Evolutionary conservation across 2,797 vertebrate genomes (phyloP).

Genomic region (Buceros bicornis): DNA sequence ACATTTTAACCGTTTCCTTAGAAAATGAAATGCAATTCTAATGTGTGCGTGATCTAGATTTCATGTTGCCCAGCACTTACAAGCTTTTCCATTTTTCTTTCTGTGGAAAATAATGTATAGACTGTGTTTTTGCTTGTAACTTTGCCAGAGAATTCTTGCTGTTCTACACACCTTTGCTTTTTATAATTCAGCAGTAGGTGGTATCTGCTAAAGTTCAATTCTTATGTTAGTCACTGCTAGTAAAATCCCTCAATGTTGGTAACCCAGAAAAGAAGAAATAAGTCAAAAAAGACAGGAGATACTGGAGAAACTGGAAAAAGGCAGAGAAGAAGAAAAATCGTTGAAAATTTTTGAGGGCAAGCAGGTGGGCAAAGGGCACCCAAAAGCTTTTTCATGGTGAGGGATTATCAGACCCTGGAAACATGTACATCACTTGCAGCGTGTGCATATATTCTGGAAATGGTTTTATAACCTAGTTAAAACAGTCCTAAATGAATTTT

Average conservation of each 20-base stretch:
- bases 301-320: neutral
- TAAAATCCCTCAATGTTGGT: neutral
- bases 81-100: neutral
- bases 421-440: too few relatives aligned
- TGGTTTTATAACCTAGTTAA: neutral
- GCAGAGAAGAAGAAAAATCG: neutral
- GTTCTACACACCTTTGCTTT: slow-evolving; percentile 51
- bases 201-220: slow-evolving; percentile 53
- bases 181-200: slow-evolving; percentile 55
- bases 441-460: neutral
- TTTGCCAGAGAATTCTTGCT: slow-evolving; percentile 26
- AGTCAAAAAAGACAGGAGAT: neutral
- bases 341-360: neutral
- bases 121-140: neutral
- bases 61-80: neutral
- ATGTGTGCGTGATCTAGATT: neutral
- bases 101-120: neutral
- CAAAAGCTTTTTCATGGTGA: neutral
- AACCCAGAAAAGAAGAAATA: neutral
- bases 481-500: neutral
- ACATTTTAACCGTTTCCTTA: neutral
- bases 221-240: slow-evolving; percentile 1
- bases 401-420: neutral
- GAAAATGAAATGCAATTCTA: neutral
- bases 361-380: neutral